Evolutionary conservation across 1,140 invertebrate genomes (phyloP), one percentile per base, ranked within the genome.

Genomic region (Cydia splendana): DNA sequence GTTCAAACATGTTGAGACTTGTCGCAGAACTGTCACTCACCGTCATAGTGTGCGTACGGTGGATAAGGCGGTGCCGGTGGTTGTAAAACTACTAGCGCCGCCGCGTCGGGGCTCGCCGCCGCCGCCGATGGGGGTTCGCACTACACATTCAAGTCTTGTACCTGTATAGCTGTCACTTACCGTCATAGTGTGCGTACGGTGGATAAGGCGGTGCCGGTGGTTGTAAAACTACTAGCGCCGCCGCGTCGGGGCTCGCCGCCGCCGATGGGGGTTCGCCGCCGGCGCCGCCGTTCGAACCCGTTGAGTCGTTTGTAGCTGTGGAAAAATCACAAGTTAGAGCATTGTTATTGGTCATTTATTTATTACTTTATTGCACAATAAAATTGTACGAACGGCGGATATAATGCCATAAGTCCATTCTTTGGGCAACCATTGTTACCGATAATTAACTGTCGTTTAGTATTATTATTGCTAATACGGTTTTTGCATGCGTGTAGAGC

Each of bases 281-380:
- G 2, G 85, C 87, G 4, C 88, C 90, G 1, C 85, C 88, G 42
- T 88, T 87, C 2, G 90, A 92, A 9, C 91, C 89, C 75, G 88
- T 90, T 15, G 91, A 92, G 79, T 92, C 88, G 76, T 92, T 91
- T 53, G 90, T 89, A 84, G 82, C 95, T 81, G 95, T 88, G 76
- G 13, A 77, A 1, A 51, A 75, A 7, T 24, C 38, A 76, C 45
- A 51, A 10, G 30, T 75, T 62, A 75, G 53, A 34, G 13, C 45
- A 13, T 48, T 48, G 45, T 12, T 48, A 48, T 48, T 48, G 45
- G 13, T 48, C 45, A 13, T 48, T 48, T 48, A 48, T 48, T 38
- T 48, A 48, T 15, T 48, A 15, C 45, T 48, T 48, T 48, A 15
- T 15, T 13, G 13, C 13, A 4, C 45, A 13, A 48, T 48, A 48